Evolutionary conservation across 2,113 vertebrate genomes (phyloP).

Genomic region (Pedetes capensis): DNA sequence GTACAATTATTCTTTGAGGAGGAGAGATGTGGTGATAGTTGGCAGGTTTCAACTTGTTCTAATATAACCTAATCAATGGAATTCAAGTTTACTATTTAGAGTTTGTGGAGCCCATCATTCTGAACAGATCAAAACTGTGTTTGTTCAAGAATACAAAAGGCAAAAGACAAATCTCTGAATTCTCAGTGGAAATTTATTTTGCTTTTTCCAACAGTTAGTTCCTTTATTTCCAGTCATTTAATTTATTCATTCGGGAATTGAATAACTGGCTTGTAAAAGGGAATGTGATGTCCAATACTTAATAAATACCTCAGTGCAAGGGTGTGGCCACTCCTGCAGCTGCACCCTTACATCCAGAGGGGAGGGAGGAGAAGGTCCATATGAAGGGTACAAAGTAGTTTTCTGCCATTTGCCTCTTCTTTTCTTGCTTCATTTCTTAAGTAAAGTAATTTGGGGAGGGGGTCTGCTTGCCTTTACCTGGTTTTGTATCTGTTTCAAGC

Average conservation of each 20-base stretch:
- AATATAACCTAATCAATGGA: not conserved
- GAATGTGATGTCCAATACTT: not conserved
- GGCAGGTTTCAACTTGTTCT: conserved; percentile 25
- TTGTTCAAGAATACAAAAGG: not conserved
- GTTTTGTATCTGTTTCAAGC: conserved; percentile 37
- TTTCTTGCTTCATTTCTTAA: conserved; percentile 33
- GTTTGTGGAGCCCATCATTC: not conserved
- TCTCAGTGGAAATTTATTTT: not conserved
- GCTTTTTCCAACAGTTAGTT: not conserved
- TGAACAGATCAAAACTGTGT: not conserved
- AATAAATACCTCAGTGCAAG: not conserved
- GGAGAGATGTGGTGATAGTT: not conserved
- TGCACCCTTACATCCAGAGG: not conserved
- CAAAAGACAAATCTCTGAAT: not conserved
- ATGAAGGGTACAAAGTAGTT: not conserved
- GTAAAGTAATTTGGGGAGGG: conserved; percentile 14
- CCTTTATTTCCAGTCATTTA: conserved; percentile 7
- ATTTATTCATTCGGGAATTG: not conserved
- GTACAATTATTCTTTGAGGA: not conserved
- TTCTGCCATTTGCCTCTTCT: not conserved
- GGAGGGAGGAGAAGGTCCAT: not conserved
- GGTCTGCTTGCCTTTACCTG: conserved; percentile 18
- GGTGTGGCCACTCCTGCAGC: not conserved
- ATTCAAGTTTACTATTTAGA: not conserved
- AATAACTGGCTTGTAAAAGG: conserved; percentile 17